Evolutionary conservation across 2,888 invertebrate species (phyloP).

Genomic region (Nycteola revayana): DNA sequence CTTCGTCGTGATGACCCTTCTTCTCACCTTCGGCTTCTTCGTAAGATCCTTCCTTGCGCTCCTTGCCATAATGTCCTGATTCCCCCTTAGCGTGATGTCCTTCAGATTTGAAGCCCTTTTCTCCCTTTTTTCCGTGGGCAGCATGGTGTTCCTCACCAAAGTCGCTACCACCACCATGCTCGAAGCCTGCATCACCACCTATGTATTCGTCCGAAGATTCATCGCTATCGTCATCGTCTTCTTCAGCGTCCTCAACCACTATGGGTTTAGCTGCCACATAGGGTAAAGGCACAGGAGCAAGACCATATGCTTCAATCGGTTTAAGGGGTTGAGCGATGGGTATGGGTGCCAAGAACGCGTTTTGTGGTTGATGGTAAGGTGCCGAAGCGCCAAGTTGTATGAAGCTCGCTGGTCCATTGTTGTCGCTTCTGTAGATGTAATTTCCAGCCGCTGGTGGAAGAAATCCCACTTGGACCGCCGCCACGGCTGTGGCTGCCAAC

Average conservation of each 20-base stretch:
- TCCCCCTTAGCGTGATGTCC: conserved; percentile 80
- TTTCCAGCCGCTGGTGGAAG: conserved; percentile 77
- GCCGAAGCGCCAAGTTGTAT: conserved; percentile 63
- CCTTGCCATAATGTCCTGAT: conserved; percentile 78
- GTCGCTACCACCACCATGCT: conserved; percentile 64
- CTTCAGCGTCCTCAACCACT: conserved; percentile 46
- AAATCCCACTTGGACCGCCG: conserved; percentile 62
- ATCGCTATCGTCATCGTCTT: conserved; percentile 54
- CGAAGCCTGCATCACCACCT: conserved; percentile 35
- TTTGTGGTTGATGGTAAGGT: conserved; percentile 52
- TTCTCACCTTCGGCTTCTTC: conserved; percentile 78
- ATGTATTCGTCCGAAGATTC: conserved; percentile 43
- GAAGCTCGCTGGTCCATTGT: conserved; percentile 70
- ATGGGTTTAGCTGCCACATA: conserved; percentile 63
- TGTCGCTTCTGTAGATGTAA: conserved; percentile 78
- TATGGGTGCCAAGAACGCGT: conserved; percentile 51
- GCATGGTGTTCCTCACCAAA: conserved; percentile 73
- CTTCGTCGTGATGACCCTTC: conserved; percentile 78
- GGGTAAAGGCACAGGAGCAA: conserved; percentile 58
- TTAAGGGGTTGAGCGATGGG: conserved; percentile 46
- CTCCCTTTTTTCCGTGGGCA: conserved; percentile 79
- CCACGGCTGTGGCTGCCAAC: conserved; percentile 45
- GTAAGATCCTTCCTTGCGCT: conserved; percentile 77
- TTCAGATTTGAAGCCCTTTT: conserved; percentile 78
- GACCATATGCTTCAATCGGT: conserved; percentile 53